Conservation (phyloP, 2,797 vertebrate species). For the Fistularia tabacaria region DNA sequence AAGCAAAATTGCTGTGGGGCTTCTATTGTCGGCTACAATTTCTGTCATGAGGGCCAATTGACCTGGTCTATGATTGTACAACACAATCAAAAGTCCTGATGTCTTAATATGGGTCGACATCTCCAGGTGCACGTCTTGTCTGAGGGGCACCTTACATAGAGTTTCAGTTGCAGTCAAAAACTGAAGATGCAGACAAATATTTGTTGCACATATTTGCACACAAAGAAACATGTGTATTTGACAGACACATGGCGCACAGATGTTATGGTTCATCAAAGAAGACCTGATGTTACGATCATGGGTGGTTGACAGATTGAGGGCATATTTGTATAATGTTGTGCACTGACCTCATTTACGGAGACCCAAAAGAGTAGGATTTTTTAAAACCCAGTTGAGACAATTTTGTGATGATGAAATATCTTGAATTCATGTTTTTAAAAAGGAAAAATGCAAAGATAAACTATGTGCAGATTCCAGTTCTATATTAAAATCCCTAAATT, state of each 20-base stretch:
- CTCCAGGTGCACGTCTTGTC: slow-evolving; percentile 65
- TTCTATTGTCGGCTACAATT: slow-evolving; percentile 21
- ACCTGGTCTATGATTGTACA: slow-evolving; percentile 25
- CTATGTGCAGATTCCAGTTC: no score
- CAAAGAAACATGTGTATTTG: background rate
- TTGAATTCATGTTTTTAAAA: no score
- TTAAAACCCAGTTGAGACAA: slow-evolving; percentile 1
- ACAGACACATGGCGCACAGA: background rate
- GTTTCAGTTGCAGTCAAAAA: slow-evolving; percentile 60
- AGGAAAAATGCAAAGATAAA: no score
- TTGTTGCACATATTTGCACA: background rate
- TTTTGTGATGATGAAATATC: no score
- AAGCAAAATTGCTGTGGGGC: background rate
- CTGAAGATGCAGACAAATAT: slow-evolving; percentile 1
- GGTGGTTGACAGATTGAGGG: background rate
- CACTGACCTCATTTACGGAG: background rate
- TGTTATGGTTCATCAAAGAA: no score
- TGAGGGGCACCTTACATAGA: slow-evolving; percentile 53
- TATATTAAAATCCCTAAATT: no score
- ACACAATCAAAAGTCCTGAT: slow-evolving; percentile 34
- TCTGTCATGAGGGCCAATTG: slow-evolving; percentile 34
- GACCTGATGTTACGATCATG: no score
- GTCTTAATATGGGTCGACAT: slow-evolving; percentile 48
- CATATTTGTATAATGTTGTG: slow-evolving; percentile 1
- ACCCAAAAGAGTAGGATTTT: slow-evolving; percentile 1